Evolutionary conservation across 2,888 invertebrate species (phyloP), one percentile per base, ranked within the genome.

Genomic region (Digitonthophagus gazella): DNA sequence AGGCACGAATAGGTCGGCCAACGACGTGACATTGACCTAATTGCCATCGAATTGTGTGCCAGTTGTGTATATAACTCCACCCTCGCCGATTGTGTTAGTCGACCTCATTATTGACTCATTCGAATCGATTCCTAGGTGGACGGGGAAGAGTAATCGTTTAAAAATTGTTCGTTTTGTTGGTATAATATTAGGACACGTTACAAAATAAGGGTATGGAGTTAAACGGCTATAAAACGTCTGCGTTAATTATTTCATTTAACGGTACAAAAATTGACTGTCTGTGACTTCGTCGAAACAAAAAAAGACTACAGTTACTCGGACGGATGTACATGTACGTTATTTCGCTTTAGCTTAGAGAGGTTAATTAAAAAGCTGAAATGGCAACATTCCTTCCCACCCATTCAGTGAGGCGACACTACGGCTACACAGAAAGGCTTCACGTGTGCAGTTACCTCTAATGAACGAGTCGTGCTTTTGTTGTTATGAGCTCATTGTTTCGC

Each of bases 391-490:
- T 67, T 67, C 67, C 63, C 67, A 67, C 55, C 54, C 63, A 67
- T 67, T 63, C 61, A 67, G 63, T 11, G 63, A 55, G 16, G 54
- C 15, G 63, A 64, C 67, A 67, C 55, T 64, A 64, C 68, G 20
- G 15, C 22, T 16, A 68, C 44, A 65, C 28, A 61, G 20, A 61
- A 61, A 68, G 15, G 57, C 57, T 20, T 44, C 55, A 68, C 56
- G 15, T 58, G 64, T 14, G 68, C 68, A 16, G 64, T 68, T 65
- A 64, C 64, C 61, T 68, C 64, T 68, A 68, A 68, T 68, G 68
- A 68, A 56, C 63, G 67, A 57, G 16, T 15, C 57, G 57, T 22
- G 56, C 61, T 61, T 18, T 61, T 18, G 65, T 65, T 68, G 61
- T 65, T 68, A 57, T 58, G 58, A 65, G 15, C 18, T 56, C 65